Evolutionary conservation across 2,888 invertebrate genomes (phyloP).

Genomic region (Platynereis dumerilii): DNA sequence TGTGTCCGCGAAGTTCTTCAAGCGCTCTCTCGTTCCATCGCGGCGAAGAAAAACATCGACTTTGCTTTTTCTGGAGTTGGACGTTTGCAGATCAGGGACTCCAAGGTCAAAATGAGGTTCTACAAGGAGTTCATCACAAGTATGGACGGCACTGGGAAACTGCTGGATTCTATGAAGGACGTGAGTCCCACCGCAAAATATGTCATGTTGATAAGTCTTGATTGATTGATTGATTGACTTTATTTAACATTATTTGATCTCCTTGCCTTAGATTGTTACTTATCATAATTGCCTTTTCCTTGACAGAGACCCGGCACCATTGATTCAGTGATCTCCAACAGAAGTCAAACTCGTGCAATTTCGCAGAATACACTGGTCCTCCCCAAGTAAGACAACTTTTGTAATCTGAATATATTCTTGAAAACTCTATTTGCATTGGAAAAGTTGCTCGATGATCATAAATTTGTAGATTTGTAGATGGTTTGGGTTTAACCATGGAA

Average conservation of each 20-base stretch:
- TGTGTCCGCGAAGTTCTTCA: constrained; percentile 61
- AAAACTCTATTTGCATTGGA: constrained; percentile 8
- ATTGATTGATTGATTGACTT: too few species aligned
- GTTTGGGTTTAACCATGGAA: too few species aligned
- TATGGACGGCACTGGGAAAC: constrained; percentile 60
- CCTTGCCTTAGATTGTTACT: too few species aligned
- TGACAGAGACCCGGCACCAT: constrained; percentile 60
- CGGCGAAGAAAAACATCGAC: constrained; percentile 56
- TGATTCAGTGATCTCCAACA: constrained; percentile 63
- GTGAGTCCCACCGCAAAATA: constrained; percentile 49
- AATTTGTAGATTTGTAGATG: too few species aligned
- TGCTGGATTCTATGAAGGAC: constrained; percentile 60
- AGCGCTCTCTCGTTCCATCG: constrained; percentile 54
- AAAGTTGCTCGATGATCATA: too few species aligned
- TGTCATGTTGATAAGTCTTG: too few species aligned
- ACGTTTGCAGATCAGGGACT: constrained; percentile 57
- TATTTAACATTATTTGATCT: too few species aligned
- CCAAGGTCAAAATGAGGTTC: constrained; percentile 62
- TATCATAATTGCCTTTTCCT: too few species aligned
- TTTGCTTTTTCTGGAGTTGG: constrained; percentile 60
- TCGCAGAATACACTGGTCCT: constrained; percentile 56
- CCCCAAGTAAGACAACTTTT: constrained; percentile 58
- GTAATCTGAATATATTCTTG: too few species aligned
- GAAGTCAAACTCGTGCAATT: constrained; percentile 47
- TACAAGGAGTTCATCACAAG: constrained; percentile 62